Evolutionary conservation across 2,113 vertebrate species (phyloP).

Genomic region (Mungos mungo): DNA sequence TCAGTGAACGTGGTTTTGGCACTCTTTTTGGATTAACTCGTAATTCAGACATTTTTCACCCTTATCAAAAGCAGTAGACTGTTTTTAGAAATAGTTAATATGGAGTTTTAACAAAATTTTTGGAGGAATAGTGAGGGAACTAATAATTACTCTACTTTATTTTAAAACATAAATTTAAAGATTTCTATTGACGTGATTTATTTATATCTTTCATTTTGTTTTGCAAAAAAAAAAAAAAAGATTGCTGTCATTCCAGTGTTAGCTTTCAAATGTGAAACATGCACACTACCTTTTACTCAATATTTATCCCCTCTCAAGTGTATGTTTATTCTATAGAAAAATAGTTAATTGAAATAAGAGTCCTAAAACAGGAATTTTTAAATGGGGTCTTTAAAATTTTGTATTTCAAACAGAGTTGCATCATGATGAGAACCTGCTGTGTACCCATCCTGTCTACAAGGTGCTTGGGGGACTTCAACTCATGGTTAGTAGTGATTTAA

Average conservation of each 20-base stretch:
- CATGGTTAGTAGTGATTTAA: background rate
- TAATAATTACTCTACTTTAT: background rate
- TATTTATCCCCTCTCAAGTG: background rate
- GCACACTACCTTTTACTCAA: background rate
- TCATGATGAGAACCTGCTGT: background rate
- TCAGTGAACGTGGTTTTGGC: background rate
- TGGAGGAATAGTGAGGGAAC: background rate
- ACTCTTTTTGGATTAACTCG: background rate
- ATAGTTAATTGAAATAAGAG: background rate
- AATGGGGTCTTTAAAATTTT: background rate
- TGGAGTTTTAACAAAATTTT: background rate
- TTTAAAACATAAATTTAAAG: conserved; percentile 9
- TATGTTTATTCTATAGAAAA: background rate
- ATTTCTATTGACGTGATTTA: background rate
- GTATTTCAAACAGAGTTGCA: background rate
- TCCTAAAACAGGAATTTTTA: background rate
- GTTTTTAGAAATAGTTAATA: background rate
- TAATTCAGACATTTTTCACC: background rate
- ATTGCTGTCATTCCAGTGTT: background rate
- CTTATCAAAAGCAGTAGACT: background rate
- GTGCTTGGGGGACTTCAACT: background rate
- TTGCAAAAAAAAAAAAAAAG: background rate
- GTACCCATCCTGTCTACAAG: background rate
- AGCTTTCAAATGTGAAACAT: background rate
- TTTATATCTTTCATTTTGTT: background rate